A percentile compares a stretch with the other conserved stretches of the same genome.
These are phyloP conservation scores for Enteromius afrohamiltoni DNA, from an alignment of 2,797 vertebrate species.

Conservation along the genomic window DNA sequence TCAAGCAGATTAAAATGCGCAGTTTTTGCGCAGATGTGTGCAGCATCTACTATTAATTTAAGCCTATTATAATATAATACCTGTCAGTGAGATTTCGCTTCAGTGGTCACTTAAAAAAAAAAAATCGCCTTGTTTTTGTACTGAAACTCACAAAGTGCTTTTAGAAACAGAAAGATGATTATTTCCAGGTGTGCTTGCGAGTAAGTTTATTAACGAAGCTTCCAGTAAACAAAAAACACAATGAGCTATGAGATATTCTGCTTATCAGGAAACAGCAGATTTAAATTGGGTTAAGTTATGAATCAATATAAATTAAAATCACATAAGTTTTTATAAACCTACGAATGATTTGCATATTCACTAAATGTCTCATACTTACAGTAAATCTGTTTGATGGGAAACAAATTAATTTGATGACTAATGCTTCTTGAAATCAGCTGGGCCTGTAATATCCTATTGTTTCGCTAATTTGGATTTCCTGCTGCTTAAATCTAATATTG, in stretches of 20 bases:
- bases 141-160: background rate
- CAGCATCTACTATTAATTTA: too few relatives aligned
- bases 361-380: background rate
- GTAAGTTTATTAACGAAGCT: background rate
- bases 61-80: too few relatives aligned
- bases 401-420: background rate
- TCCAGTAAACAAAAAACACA: background rate
- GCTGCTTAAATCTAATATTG: background rate
- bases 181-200: background rate
- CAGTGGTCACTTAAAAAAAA: background rate
- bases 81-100: too few relatives aligned
- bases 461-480: background rate
- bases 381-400: background rate
- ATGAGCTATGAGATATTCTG: background rate
- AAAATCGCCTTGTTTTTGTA: background rate
- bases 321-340: background rate
- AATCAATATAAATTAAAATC: background rate
- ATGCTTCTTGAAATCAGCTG: background rate
- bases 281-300: background rate
- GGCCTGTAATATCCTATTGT: background rate
- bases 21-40: conserved; percentile 5
- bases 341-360: background rate
- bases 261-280: background rate
- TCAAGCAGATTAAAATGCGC: conserved; percentile 30
- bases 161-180: background rate